Conservation (phyloP, 2,888 invertebrate species). For the Cremastinae sp. region DNA sequence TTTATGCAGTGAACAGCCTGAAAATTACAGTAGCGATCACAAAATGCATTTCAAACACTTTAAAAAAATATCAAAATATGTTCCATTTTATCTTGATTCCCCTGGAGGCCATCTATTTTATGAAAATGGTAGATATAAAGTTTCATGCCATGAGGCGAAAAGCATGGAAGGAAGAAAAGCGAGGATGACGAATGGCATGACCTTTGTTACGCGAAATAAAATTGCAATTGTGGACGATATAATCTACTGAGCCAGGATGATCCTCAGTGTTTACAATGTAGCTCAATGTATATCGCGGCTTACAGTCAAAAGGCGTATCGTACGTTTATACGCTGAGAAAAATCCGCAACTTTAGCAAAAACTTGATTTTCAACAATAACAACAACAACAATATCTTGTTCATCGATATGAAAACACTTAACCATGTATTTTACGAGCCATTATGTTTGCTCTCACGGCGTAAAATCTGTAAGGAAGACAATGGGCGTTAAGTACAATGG, state of each 20-base stretch:
- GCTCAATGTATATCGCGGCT: conserved; percentile 13
- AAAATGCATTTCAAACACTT: too few relatives aligned
- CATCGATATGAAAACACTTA: conserved; percentile 44
- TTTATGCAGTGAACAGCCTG: too few relatives aligned
- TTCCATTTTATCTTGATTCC: too few relatives aligned
- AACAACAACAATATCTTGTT: conserved; percentile 29
- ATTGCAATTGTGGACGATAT: conserved; percentile 43
- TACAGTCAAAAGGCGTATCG: conserved; percentile 15
- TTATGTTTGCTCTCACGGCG: conserved; percentile 59
- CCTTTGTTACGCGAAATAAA: conserved; percentile 49
- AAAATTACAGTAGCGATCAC: too few relatives aligned
- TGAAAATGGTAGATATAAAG: too few relatives aligned
- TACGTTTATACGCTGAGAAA: background rate
- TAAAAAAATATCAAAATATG: background rate
- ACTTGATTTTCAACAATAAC: conserved; percentile 20
- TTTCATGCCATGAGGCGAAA: too few relatives aligned
- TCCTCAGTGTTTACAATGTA: conserved; percentile 14
- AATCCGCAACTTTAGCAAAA: conserved; percentile 7
- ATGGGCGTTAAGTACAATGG: conserved; percentile 59
- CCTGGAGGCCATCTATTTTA: too few relatives aligned
- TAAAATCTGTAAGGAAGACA: conserved; percentile 53
- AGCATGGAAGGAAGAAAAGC: conserved; percentile 16
- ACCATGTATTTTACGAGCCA: conserved; percentile 56
- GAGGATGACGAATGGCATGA: conserved; percentile 37
- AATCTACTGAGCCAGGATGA: conserved; percentile 12